Conservation (phyloP, 2,797 vertebrate genomes). For the Botia almorhae region DNA sequence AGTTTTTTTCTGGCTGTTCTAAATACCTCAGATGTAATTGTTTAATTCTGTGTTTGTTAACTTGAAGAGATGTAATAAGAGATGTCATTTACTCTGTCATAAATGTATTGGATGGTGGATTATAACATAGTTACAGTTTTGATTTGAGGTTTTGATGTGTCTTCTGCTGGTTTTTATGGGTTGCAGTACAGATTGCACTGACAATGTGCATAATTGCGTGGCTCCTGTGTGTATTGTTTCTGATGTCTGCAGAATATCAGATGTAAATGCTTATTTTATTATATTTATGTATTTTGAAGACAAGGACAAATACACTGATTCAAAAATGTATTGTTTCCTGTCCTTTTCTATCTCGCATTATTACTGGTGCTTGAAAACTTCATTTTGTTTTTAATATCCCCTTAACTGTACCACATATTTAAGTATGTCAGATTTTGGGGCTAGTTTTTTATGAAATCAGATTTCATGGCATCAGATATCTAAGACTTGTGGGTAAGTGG, state of each 20-base stretch:
- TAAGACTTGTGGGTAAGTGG: too few relatives aligned
- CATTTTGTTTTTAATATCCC: too few relatives aligned
- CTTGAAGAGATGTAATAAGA: not conserved
- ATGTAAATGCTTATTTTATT: slow-evolving; percentile 77
- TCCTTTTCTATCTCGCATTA: not conserved
- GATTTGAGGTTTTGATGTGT: not conserved
- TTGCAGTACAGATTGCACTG: slow-evolving; percentile 65
- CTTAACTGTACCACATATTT: too few relatives aligned
- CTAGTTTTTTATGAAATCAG: too few relatives aligned
- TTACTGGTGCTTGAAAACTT: not conserved
- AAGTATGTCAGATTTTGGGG: too few relatives aligned
- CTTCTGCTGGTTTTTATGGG: slow-evolving; percentile 10
- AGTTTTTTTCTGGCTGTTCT: not conserved
- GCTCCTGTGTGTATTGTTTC: slow-evolving; percentile 64
- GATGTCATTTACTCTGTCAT: not conserved
- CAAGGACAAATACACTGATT: slow-evolving; percentile 60
- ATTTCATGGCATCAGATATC: too few relatives aligned
- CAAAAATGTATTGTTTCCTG: slow-evolving; percentile 62
- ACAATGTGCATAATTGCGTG: slow-evolving; percentile 49
- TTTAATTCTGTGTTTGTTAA: slow-evolving; percentile 6
- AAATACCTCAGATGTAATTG: slow-evolving; percentile 67
- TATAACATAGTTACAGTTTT: slow-evolving; percentile 22
- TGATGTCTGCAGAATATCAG: slow-evolving; percentile 64
- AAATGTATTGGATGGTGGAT: not conserved
- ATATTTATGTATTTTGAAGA: slow-evolving; percentile 78